Conservation (phyloP, 1,140 invertebrate genomes). For the Agraylea sexmaculata region DNA sequence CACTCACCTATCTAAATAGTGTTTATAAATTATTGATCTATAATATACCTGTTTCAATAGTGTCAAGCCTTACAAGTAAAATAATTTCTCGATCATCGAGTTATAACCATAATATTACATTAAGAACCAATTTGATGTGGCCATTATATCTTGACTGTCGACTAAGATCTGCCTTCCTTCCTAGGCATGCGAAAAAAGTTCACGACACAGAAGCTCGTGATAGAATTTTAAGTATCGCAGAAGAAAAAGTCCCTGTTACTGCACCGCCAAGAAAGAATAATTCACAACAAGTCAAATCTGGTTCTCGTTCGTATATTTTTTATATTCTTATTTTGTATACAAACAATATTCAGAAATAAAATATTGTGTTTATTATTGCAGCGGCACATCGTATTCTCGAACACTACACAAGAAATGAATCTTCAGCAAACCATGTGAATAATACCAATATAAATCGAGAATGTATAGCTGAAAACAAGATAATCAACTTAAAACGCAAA, state of each 20-base stretch:
- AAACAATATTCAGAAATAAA: constrained; percentile 1
- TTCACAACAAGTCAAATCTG: constrained; percentile 13
- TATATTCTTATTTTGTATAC: background rate
- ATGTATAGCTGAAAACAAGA: too few species aligned
- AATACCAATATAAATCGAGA: too few species aligned
- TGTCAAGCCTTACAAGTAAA: background rate
- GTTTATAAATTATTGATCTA: background rate
- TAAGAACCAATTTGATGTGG: too few species aligned
- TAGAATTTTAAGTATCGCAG: constrained; percentile 34
- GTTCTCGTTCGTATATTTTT: constrained; percentile 10
- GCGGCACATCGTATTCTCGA: constrained; percentile 33
- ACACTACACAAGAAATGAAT: constrained; percentile 31
- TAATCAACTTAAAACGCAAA: too few species aligned
- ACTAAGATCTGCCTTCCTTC: constrained; percentile 8
- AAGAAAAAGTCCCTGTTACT: constrained; percentile 30
- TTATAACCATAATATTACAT: too few species aligned
- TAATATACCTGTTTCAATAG: background rate
- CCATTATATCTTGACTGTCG: too few species aligned
- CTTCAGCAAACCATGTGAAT: too few species aligned
- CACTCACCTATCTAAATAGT: background rate
- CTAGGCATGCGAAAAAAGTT: constrained; percentile 63
- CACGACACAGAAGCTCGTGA: constrained; percentile 50
- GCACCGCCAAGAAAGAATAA: constrained; percentile 32
- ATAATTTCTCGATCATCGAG: too few species aligned
- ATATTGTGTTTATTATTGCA: constrained; percentile 19